These are phyloP conservation scores for Stegodyphus dumicola DNA, from an alignment of 1,140 invertebrate species.

Conservation along the genomic window DNA sequence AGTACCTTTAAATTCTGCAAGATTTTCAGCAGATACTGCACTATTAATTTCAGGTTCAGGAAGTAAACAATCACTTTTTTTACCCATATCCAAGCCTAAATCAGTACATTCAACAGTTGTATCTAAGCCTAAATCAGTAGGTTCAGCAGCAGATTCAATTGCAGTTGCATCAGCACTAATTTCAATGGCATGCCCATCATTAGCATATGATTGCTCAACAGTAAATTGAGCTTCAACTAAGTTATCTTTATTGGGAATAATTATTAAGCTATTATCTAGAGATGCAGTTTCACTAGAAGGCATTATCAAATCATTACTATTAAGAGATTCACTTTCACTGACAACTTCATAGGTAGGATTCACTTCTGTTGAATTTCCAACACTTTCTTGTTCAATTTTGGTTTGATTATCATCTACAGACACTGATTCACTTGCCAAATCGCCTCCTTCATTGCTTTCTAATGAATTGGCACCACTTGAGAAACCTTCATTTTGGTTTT, in stretches of 20 bases:
- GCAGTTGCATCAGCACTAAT: background rate
- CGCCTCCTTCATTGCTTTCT: constrained; percentile 42
- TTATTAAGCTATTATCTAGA: constrained; percentile 42
- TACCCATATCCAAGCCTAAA: too few relatives aligned
- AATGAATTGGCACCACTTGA: constrained; percentile 56
- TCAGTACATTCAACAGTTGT: too few relatives aligned
- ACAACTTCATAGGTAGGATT: constrained; percentile 42
- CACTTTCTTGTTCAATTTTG: constrained; percentile 33
- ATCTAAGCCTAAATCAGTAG: background rate
- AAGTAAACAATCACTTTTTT: too few relatives aligned
- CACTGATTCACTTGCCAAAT: constrained; percentile 24
- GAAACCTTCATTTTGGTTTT: constrained; percentile 39
- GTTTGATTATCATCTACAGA: constrained; percentile 13
- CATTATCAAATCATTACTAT: constrained; percentile 54
- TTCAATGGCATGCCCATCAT: background rate
- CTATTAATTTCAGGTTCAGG: too few relatives aligned
- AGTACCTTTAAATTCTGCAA: too few relatives aligned
- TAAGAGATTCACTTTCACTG: constrained; percentile 48
- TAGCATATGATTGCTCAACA: background rate
- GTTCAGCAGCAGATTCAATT: background rate
- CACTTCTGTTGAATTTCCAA: constrained; percentile 21
- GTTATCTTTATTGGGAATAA: constrained; percentile 16
- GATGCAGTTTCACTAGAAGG: constrained; percentile 39
- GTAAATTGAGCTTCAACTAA: background rate
- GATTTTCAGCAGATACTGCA: too few relatives aligned